Evolutionary conservation across 2,888 invertebrate species (phyloP).

Genomic region (Fragum fragum): DNA sequence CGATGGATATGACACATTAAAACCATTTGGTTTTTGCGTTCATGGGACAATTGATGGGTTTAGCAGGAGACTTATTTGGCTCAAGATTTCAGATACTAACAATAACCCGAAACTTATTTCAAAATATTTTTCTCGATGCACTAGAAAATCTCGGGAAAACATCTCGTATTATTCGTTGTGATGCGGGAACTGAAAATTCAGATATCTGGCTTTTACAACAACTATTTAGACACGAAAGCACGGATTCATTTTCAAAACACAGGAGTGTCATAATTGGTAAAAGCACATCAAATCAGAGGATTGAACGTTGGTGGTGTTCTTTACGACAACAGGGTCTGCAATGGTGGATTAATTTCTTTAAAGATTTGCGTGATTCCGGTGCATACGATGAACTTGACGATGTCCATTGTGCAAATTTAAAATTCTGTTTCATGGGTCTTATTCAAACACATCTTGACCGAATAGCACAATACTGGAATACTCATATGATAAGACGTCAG

Average conservation of each 20-base stretch:
- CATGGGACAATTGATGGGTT: not conserved
- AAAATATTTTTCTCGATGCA: not conserved
- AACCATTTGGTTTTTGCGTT: not conserved
- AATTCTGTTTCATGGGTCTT: slow-evolving; percentile 22
- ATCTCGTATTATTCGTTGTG: not conserved
- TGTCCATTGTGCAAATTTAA: not conserved
- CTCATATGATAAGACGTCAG: slow-evolving; percentile 25
- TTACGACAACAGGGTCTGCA: slow-evolving; percentile 33
- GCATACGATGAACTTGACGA: not conserved
- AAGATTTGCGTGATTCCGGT: slow-evolving; percentile 38
- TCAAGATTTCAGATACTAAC: not conserved
- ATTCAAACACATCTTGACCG: slow-evolving; percentile 29
- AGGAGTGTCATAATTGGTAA: slow-evolving; percentile 33
- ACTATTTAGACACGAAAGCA: not conserved
- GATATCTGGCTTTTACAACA: not conserved
- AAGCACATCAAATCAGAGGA: slow-evolving; percentile 30
- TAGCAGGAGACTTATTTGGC: not conserved
- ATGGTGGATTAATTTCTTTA: slow-evolving; percentile 37
- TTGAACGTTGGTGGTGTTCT: slow-evolving; percentile 27
- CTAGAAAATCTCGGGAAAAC: not conserved
- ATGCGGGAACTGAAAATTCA: not conserved
- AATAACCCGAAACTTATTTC: not conserved
- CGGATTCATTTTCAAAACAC: not conserved
- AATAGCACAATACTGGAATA: slow-evolving; percentile 31
- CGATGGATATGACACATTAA: not conserved